phyloP scores from a whole-genome alignment of 2,888 invertebrate genomes.

The Pterostichus niger region DNA sequence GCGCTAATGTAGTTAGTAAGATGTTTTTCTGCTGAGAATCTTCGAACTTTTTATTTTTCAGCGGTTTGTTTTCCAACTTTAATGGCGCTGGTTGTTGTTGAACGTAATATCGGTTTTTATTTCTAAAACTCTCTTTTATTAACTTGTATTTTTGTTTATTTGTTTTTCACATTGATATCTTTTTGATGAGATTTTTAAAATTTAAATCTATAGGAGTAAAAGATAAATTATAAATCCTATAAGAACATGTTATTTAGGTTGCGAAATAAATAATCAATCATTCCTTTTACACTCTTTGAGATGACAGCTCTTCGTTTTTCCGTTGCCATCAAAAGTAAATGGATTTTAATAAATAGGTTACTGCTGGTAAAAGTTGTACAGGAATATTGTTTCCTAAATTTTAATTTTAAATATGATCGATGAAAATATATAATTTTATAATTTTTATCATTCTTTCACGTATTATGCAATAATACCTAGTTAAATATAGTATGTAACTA shows the following conservation, averaged over 20 bases:
- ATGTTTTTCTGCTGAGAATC: slow-evolving; percentile 15
- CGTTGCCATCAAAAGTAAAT: no score
- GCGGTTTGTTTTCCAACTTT: slow-evolving; percentile 18
- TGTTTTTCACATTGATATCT: background rate
- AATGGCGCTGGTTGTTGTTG: slow-evolving; percentile 11
- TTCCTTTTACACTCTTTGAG: background rate
- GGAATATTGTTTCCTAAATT: no score
- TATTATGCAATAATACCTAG: no score
- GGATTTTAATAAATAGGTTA: no score
- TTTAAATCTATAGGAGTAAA: background rate
- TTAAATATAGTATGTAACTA: no score
- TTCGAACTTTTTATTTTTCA: slow-evolving; percentile 4
- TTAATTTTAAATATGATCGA: no score
- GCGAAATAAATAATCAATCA: slow-evolving; percentile 4
- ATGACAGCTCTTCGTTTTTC: background rate
- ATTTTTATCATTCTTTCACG: no score
- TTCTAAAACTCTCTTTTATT: slow-evolving; percentile 2
- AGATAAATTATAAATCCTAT: background rate
- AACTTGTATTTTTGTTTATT: slow-evolving; percentile 1
- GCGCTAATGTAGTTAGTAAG: slow-evolving; percentile 11
- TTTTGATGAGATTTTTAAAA: background rate
- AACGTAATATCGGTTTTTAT: slow-evolving; percentile 20
- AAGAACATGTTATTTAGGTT: background rate
- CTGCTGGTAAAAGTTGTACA: no score
- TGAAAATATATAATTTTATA: no score